These are phyloP conservation scores for Clarias platycephalus DNA, from an alignment of 2,797 vertebrate species.

Conservation along the genomic window DNA sequence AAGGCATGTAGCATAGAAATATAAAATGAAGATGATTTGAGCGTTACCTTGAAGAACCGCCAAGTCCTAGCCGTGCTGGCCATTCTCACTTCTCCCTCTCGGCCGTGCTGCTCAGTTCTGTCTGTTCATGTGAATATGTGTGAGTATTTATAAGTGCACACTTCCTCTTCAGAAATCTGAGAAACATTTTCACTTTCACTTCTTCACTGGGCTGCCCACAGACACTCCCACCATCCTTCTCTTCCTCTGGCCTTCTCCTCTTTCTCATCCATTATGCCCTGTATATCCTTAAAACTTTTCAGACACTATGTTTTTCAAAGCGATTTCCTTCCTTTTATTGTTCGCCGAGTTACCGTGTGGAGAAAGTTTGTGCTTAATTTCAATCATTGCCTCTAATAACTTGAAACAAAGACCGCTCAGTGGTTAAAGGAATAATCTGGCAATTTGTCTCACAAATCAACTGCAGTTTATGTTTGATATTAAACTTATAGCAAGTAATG, in stretches of 20 bases:
- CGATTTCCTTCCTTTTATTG: background rate
- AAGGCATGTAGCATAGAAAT: background rate
- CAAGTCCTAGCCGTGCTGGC: constrained; percentile 53
- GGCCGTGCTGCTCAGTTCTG: constrained; percentile 36
- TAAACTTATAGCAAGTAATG: background rate
- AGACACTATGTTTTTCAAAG: background rate
- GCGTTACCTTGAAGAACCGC: background rate
- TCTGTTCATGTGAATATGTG: constrained; percentile 38
- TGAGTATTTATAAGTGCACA: constrained; percentile 60
- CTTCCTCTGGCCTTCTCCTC: constrained; percentile 56
- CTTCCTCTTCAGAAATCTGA: constrained; percentile 77
- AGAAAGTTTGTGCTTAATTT: background rate
- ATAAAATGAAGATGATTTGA: background rate
- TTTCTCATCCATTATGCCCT: constrained; percentile 13
- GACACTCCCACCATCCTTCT: constrained; percentile 48
- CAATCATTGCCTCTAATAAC: background rate
- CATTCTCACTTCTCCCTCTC: constrained; percentile 42
- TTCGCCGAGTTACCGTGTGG: background rate
- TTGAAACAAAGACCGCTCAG: background rate
- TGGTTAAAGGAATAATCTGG: background rate
- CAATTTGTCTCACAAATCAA: background rate
- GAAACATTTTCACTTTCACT: constrained; percentile 81
- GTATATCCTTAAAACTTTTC: constrained; percentile 1
- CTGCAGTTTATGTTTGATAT: background rate
- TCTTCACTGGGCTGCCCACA: constrained; percentile 62